Evolutionary conservation across 2,888 invertebrate genomes (phyloP).

Genomic region (Tetanocera ferruginea): DNA sequence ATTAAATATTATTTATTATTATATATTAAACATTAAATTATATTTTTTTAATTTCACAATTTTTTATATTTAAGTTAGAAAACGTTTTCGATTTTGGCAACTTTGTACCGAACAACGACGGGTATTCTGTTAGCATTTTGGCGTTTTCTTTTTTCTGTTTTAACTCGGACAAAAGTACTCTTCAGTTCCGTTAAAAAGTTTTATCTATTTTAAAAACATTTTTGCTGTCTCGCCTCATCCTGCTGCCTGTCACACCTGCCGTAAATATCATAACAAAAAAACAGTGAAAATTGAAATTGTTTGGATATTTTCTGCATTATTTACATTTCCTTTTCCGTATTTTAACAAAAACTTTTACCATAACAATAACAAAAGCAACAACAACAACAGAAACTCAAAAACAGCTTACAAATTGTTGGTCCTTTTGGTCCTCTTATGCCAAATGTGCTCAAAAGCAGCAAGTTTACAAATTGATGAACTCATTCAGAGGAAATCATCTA

Average conservation of each 20-base stretch:
- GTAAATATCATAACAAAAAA: not conserved
- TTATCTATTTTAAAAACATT: no score
- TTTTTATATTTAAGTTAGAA: no score
- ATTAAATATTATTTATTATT: no score
- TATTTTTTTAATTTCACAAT: no score
- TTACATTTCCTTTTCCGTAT: conserved; percentile 15
- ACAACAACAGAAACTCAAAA: conserved; percentile 36
- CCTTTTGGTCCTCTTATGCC: not conserved
- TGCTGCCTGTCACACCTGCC: not conserved
- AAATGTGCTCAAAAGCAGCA: not conserved
- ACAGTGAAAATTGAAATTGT: conserved; percentile 8
- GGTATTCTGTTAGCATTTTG: not conserved
- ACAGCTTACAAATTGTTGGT: not conserved
- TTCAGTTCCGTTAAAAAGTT: no score
- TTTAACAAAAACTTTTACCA: conserved; percentile 14
- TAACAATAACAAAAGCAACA: conserved; percentile 37
- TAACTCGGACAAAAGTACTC: no score
- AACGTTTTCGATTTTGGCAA: no score
- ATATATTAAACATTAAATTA: no score
- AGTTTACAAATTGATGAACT: conserved; percentile 23
- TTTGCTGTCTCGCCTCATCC: not conserved
- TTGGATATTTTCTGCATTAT: not conserved
- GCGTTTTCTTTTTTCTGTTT: not conserved
- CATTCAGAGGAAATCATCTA: conserved; percentile 24
- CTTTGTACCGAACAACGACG: not conserved